phyloP scores from a whole-genome alignment of 2,113 vertebrate species.

The Ptilorrhoa leucosticta region DNA sequence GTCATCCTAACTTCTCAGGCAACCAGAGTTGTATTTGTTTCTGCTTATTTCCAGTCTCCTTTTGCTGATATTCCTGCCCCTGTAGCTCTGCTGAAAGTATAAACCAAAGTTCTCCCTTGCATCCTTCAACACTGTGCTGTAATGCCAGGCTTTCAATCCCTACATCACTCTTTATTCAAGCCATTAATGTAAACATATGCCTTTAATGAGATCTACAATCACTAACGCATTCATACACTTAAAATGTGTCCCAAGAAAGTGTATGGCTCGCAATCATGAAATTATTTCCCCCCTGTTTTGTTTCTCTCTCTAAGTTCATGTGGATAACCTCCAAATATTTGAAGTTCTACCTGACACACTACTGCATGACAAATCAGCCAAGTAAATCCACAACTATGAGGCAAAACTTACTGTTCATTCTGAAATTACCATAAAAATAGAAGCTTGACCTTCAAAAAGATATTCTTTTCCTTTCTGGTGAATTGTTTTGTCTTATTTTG shows the following conservation, averaged over 20 bases:
- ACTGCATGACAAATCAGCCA: neutral
- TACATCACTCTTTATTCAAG: neutral
- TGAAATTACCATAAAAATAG: neutral
- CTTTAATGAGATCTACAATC: neutral
- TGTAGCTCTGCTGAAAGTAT: neutral
- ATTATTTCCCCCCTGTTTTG: neutral
- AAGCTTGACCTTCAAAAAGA: neutral
- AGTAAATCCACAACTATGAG: neutral
- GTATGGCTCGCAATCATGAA: rapidly evolving
- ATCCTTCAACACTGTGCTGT: neutral
- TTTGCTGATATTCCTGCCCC: neutral
- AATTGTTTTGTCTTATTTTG: neutral
- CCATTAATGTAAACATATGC: neutral
- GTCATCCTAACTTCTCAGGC: neutral
- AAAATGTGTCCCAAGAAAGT: rapidly evolving
- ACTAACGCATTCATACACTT: rapidly evolving
- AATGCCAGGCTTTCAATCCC: neutral
- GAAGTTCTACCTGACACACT: neutral
- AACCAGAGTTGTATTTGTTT: neutral
- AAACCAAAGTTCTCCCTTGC: neutral
- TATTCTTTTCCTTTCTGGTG: rapidly evolving
- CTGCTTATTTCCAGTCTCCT: neutral
- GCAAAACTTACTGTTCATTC: neutral
- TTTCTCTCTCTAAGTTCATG: neutral
- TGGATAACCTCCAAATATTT: neutral